Conservation (phyloP, 2,797 vertebrate species). For the Phrynocephalus vlangalii region DNA sequence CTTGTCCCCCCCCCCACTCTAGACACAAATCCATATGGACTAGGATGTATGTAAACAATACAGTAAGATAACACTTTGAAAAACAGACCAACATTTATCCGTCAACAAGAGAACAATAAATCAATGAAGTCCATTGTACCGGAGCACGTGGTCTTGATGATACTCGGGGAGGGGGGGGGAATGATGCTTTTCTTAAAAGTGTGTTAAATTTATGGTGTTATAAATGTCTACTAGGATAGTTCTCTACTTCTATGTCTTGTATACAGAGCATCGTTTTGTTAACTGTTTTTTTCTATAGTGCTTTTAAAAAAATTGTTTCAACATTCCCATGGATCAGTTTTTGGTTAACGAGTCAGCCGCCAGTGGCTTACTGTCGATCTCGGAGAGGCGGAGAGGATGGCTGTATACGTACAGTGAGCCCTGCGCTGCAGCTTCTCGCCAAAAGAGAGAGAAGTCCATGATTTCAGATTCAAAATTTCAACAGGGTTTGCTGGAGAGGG, state of each 20-base stretch:
- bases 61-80: conserved; percentile 85
- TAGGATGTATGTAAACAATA: conserved; percentile 87
- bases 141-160: conserved; percentile 73
- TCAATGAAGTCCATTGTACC: conserved; percentile 74
- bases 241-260: conserved; percentile 79
- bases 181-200: conserved; percentile 75
- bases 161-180: conserved; percentile 75
- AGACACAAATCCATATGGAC: conserved; percentile 76
- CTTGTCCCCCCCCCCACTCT: conserved; percentile 47
- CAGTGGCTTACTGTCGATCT: conserved; percentile 90
- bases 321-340: conserved; percentile 80
- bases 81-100: conserved; percentile 80
- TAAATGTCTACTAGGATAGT: conserved; percentile 77
- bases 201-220: conserved; percentile 80
- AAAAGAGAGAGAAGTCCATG: conserved; percentile 87
- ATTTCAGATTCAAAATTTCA: conserved; percentile 90
- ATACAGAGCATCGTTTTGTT: conserved; percentile 75
- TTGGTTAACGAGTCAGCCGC: conserved; percentile 86
- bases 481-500: conserved; percentile 85
- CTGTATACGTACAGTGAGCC: conserved; percentile 85
- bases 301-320: conserved; percentile 63
- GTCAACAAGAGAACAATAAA: conserved; percentile 81
- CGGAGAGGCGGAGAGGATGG: conserved; percentile 84
- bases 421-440: conserved; percentile 87
- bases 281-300: conserved; percentile 78